These are phyloP conservation scores for Ochropleura plecta DNA, from an alignment of 2,888 invertebrate genomes.

Conservation along the genomic window DNA sequence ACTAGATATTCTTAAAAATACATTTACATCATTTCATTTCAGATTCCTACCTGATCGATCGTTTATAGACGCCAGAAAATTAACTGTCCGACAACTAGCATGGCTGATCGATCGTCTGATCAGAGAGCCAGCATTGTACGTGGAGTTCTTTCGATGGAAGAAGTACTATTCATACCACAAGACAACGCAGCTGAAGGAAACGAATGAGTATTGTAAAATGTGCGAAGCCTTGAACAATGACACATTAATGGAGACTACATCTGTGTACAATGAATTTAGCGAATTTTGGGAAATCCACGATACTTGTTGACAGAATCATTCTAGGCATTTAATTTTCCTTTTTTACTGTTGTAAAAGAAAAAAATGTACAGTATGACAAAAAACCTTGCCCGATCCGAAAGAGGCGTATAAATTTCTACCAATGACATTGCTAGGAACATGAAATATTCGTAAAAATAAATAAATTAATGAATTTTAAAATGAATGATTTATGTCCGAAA, in stretches of 20 bases:
- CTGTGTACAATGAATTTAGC: slow-evolving; percentile 75
- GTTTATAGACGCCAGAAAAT: slow-evolving; percentile 79
- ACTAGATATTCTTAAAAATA: not conserved
- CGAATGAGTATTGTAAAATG: slow-evolving; percentile 83
- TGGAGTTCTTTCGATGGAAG: slow-evolving; percentile 82
- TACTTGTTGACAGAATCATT: slow-evolving; percentile 42
- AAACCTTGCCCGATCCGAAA: too few species aligned
- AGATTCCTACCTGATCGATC: slow-evolving; percentile 85
- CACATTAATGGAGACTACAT: slow-evolving; percentile 67
- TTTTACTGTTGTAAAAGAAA: not conserved
- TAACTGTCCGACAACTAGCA: slow-evolving; percentile 74
- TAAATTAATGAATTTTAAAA: too few species aligned
- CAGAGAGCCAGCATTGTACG: slow-evolving; percentile 74
- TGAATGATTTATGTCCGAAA: too few species aligned
- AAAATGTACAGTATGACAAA: too few species aligned
- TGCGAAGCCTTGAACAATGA: slow-evolving; percentile 80
- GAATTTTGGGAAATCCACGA: slow-evolving; percentile 79
- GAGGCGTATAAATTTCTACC: too few species aligned
- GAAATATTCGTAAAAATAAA: too few species aligned
- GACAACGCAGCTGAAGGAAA: slow-evolving; percentile 73
- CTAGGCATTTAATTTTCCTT: not conserved
- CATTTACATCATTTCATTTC: slow-evolving; percentile 48
- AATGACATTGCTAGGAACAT: too few species aligned
- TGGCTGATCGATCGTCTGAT: slow-evolving; percentile 78
- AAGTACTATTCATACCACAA: slow-evolving; percentile 81